Evolutionary conservation across 2,113 vertebrate genomes (phyloP).

Genomic region (Oryzias melastigma): DNA sequence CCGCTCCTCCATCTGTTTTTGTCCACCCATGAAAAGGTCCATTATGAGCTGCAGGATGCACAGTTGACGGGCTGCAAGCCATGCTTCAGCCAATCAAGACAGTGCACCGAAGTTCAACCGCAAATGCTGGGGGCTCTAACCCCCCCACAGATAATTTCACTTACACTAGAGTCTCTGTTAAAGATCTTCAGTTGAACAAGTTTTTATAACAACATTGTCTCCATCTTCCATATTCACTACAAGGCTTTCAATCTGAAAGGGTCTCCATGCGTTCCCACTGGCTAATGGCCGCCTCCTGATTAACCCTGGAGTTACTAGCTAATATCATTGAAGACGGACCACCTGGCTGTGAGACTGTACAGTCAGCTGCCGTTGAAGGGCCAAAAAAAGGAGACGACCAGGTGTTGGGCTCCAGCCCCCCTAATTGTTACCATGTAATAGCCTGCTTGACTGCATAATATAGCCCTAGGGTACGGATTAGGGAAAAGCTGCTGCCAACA

Average conservation of each 20-base stretch:
- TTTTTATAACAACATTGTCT: constrained; percentile 83
- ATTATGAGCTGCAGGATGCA: constrained; percentile 73
- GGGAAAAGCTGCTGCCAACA: constrained; percentile 80
- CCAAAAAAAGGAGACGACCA: constrained; percentile 80
- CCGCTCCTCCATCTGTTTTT: constrained; percentile 77
- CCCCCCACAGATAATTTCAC: constrained; percentile 38
- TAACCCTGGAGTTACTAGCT: constrained; percentile 89
- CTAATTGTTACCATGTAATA: constrained; percentile 85
- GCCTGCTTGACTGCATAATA: constrained; percentile 87
- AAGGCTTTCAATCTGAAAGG: constrained; percentile 74
- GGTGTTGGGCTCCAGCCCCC: constrained; percentile 81
- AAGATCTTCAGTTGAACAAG: constrained; percentile 78
- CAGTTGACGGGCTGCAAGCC: constrained; percentile 62
- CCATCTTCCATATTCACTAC: constrained; percentile 46
- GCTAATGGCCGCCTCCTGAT: constrained; percentile 78
- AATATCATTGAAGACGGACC: constrained; percentile 88
- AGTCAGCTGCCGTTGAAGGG: constrained; percentile 89
- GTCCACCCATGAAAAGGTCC: constrained; percentile 74
- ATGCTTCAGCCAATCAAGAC: constrained; percentile 53
- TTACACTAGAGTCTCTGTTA: constrained; percentile 56
- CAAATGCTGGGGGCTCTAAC: constrained; percentile 48
- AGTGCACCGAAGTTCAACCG: constrained; percentile 33
- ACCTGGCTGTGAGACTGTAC: constrained; percentile 89
- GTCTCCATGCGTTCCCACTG: constrained; percentile 59
- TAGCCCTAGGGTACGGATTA: constrained; percentile 84